Conservation (phyloP, 2,888 invertebrate species). For the Osmoderma eremita region DNA sequence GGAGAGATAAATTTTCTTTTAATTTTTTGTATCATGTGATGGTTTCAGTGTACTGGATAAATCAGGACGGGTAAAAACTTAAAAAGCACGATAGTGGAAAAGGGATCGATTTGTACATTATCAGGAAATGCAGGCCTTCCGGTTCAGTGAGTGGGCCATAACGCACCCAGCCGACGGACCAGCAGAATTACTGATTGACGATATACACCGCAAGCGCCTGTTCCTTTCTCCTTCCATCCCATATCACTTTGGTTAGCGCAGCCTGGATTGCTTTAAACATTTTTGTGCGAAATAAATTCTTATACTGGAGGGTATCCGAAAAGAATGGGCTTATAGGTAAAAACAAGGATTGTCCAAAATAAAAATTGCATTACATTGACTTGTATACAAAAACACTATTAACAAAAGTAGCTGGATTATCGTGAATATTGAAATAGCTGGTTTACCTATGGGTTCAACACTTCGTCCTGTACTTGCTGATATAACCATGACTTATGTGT, state of each 20-base stretch:
- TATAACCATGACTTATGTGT: no score
- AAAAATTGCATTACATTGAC: neutral
- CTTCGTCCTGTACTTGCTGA: no score
- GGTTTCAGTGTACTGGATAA: no score
- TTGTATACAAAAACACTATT: no score
- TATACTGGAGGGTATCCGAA: neutral
- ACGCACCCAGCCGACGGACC: slow-evolving; percentile 40
- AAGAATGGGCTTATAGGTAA: neutral
- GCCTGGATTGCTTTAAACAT: slow-evolving; percentile 20
- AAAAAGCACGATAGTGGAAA: slow-evolving; percentile 38
- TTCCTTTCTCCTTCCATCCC: slow-evolving; percentile 34
- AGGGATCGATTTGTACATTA: slow-evolving; percentile 58
- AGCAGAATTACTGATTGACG: slow-evolving; percentile 44
- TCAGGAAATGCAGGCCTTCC: slow-evolving; percentile 60
- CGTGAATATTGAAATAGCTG: no score
- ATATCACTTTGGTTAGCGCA: slow-evolving; percentile 10
- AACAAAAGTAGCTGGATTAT: no score
- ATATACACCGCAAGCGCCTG: slow-evolving; percentile 35
- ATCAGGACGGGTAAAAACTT: slow-evolving; percentile 25
- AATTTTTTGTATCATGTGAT: no score
- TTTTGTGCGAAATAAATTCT: slow-evolving; percentile 3
- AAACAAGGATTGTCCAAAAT: neutral
- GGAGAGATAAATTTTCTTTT: no score
- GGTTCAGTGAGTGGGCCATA: slow-evolving; percentile 53
- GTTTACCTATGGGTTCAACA: no score